Base-by-base conservation (phyloP, 1,140 invertebrate genomes). In the Drosophila ohnishii region DNA sequence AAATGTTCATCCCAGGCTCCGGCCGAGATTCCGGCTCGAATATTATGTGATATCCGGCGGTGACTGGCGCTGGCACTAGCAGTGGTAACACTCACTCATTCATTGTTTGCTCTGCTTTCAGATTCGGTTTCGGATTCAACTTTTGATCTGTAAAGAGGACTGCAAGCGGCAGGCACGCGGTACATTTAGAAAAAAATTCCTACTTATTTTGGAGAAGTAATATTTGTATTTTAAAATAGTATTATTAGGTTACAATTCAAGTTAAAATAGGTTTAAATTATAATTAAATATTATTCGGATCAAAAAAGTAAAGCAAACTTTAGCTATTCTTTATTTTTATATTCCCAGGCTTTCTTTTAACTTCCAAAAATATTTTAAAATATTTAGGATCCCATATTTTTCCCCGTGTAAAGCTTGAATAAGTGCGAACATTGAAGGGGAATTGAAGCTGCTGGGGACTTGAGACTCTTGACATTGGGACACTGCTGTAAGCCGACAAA, bases 31-130 rank as follows among this genome's bases (percentile, higher is more conserved):
- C 63, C 47, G 75, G 77, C 67, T 85, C 80, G 85, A 84, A 84
- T 84, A 84, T 84, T 84, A 85, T 85, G 84, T 77, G 81, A 80
- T 85, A 85, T 85, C 72, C 81, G 80, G 80, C 80, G 80, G 80
- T 73, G 66, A 16, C 30, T 71, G 64, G 45, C 60, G n/a, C 14
- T 64, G 44, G 35, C 51, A 71, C 65, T 70, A 6, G 56, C 64
- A 59, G 51, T 80, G 76, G 45, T 51, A 70, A 62, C 76, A 80
- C 82, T 72, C 59, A 39, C 34, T 37, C 45, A 44, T 19, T 73
- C 80, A 83, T 84, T 84, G 80, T 84, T 84, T 84, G 81, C 81
- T 45, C 51, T 76, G 81, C 80, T 84, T 80, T 69, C 57, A 59
- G 76, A 76, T 53, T 53, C 57, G 63, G 76, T 73, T 50, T 16